A percentile compares a stretch with the other conserved stretches of the same genome.
phyloP scores from a whole-genome alignment of 1,140 invertebrate species.

The Meloidogyne exigua region DNA sequence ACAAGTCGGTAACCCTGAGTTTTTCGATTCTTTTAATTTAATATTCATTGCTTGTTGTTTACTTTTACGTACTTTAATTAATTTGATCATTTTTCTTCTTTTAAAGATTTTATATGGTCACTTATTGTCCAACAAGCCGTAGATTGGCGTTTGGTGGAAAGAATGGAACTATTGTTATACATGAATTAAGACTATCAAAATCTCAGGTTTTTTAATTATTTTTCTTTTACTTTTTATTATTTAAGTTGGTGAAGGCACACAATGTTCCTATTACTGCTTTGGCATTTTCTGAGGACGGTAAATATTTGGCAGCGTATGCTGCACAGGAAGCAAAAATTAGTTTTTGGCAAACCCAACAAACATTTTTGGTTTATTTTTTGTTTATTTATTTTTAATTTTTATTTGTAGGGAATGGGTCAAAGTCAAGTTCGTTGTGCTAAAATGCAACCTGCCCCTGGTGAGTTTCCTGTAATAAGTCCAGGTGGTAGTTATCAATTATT shows the following conservation, averaged over 20 bases:
- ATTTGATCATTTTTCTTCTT: slow-evolving; percentile 65
- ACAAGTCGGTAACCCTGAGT: too few species aligned
- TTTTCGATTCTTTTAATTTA: too few species aligned
- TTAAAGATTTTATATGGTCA: slow-evolving; percentile 71
- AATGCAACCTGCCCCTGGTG: slow-evolving; percentile 75
- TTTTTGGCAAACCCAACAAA: slow-evolving; percentile 89
- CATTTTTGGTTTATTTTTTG: slow-evolving; percentile 68
- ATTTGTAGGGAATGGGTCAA: slow-evolving; percentile 84
- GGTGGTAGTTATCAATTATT: slow-evolving; percentile 57
- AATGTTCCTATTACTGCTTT: slow-evolving; percentile 80
- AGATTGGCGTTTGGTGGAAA: slow-evolving; percentile 92
- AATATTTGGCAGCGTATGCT: slow-evolving; percentile 91
- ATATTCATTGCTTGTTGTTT: too few species aligned
- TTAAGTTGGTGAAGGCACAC: slow-evolving; percentile 82
- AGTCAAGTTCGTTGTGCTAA: slow-evolving; percentile 67
- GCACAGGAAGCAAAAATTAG: slow-evolving; percentile 89
- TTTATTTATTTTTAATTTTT: slow-evolving; percentile 84
- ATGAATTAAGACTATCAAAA: slow-evolving; percentile 88
- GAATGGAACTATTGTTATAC: slow-evolving; percentile 85
- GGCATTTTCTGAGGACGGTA: slow-evolving; percentile 93
- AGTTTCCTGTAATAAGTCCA: slow-evolving; percentile 72
- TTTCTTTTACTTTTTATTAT: not conserved
- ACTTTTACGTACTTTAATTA: too few species aligned
- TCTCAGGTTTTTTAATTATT: slow-evolving; percentile 71
- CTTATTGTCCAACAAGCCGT: slow-evolving; percentile 83